These are phyloP conservation scores for Drosophila neocordata DNA, from an alignment of 1,140 invertebrate species.

Conservation along the genomic window DNA sequence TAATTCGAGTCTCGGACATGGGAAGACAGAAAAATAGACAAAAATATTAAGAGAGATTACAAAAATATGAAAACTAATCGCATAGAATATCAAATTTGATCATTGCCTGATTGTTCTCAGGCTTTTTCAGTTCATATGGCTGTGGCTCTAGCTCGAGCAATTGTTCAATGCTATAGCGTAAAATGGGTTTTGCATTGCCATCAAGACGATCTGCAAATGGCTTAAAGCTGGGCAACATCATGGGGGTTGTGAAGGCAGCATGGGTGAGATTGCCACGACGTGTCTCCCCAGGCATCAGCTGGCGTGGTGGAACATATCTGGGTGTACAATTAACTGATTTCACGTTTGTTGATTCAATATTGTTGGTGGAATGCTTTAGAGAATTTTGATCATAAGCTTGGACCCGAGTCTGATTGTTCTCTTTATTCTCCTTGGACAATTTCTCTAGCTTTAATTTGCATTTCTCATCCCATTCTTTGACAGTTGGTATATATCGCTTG, in stretches of 20 bases:
- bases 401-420: constrained; percentile 15
- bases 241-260: constrained; percentile 20
- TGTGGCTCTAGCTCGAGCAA: constrained; percentile 50
- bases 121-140: constrained; percentile 35
- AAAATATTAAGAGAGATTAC: background rate
- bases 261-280: constrained; percentile 46
- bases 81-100: constrained; percentile 29
- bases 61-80: constrained; percentile 12
- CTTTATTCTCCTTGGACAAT: constrained; percentile 31
- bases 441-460: constrained; percentile 31
- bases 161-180: constrained; percentile 50
- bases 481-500: constrained; percentile 61
- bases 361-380: background rate
- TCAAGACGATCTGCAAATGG: background rate
- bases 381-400: constrained; percentile 1
- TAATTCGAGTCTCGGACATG: background rate
- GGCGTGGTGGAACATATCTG: constrained; percentile 24
- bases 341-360: background rate
- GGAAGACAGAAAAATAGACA: background rate
- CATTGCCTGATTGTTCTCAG: background rate
- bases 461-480: constrained; percentile 64
- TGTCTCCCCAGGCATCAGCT: constrained; percentile 5
- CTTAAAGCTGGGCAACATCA: constrained; percentile 16
- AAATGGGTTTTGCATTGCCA: background rate
- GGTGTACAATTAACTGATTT: background rate